phyloP scores from a whole-genome alignment of 2,888 invertebrate genomes.

The Trypoxylon attenuatum region DNA sequence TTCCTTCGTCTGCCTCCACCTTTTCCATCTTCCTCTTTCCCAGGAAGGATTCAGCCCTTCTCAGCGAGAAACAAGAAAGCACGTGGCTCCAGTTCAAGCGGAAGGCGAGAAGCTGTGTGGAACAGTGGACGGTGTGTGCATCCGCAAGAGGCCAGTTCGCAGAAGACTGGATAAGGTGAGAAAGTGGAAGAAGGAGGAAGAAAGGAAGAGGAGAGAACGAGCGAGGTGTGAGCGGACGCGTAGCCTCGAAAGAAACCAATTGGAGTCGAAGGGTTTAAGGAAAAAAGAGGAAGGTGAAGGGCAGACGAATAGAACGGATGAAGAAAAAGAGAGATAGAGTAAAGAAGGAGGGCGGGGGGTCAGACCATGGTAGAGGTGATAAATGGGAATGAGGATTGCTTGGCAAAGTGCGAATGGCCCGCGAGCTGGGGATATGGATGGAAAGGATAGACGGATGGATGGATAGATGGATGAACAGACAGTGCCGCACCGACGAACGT shows the following conservation, averaged over 20 bases:
- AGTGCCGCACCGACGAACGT: conserved; percentile 46
- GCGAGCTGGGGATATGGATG: conserved; percentile 52
- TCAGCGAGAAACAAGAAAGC: conserved; percentile 53
- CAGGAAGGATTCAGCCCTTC: not conserved
- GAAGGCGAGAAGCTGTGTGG: conserved; percentile 16
- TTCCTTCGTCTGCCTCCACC: too few relatives aligned
- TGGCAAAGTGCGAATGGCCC: conserved; percentile 69
- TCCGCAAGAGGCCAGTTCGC: not conserved
- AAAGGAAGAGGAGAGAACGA: conserved; percentile 13
- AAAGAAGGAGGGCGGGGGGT: conserved; percentile 35
- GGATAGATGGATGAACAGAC: conserved; percentile 46
- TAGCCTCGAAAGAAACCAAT: conserved; percentile 61
- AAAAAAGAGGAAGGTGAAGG: conserved; percentile 15
- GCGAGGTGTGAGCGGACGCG: conserved; percentile 24
- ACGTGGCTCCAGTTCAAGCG: conserved; percentile 23
- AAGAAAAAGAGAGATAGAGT: conserved; percentile 32
- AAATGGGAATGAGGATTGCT: conserved; percentile 72
- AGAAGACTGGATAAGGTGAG: not conserved
- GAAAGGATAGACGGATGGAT: conserved; percentile 50
- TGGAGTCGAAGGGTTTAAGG: conserved; percentile 63
- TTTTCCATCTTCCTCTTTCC: not conserved
- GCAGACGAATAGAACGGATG: conserved; percentile 2
- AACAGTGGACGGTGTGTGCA: not conserved
- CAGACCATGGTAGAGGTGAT: conserved; percentile 66
- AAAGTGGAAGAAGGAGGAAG: conserved; percentile 7